A percentile compares a stretch with the other conserved stretches of the same genome.
Conservation (phyloP, 1,140 invertebrate genomes). For the Drosophila murphyi region DNA sequence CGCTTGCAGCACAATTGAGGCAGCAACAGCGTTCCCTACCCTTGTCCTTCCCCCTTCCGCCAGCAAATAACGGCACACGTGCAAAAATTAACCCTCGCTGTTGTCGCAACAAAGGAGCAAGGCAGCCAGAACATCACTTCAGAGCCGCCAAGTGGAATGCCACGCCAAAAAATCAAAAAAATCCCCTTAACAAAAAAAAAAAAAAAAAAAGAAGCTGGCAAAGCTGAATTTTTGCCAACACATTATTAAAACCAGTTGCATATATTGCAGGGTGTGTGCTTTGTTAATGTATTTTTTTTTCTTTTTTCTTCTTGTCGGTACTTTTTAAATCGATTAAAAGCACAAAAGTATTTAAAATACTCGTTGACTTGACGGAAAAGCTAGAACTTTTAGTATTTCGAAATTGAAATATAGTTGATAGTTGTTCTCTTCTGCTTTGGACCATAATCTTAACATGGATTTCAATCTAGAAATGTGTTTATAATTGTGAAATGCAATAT, state of each 20-base stretch:
- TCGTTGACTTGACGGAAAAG: neutral
- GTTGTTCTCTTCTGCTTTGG: no score
- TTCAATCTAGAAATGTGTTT: no score
- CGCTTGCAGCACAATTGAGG: conserved; percentile 66
- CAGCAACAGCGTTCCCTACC: neutral
- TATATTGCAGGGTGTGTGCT: neutral
- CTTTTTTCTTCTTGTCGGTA: neutral
- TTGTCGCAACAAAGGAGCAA: conserved; percentile 27
- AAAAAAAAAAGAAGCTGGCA: conserved; percentile 42
- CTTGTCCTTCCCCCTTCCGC: no score
- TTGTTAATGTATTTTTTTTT: conserved; percentile 1
- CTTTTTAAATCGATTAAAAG: conserved; percentile 7
- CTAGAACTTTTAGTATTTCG: no score
- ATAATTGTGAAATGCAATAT: no score
- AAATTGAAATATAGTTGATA: no score
- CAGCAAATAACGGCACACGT: conserved; percentile 53
- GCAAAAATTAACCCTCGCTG: conserved; percentile 58
- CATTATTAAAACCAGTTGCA: conserved; percentile 58
- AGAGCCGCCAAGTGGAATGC: conserved; percentile 77
- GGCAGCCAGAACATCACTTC: conserved; percentile 43
- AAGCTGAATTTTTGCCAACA: conserved; percentile 53
- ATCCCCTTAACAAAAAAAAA: neutral
- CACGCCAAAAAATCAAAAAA: conserved; percentile 38
- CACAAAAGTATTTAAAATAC: no score
- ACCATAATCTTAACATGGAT: no score